Conservation (phyloP, 1,140 invertebrate genomes). For the Leptinotarsa undecemlineata region DNA sequence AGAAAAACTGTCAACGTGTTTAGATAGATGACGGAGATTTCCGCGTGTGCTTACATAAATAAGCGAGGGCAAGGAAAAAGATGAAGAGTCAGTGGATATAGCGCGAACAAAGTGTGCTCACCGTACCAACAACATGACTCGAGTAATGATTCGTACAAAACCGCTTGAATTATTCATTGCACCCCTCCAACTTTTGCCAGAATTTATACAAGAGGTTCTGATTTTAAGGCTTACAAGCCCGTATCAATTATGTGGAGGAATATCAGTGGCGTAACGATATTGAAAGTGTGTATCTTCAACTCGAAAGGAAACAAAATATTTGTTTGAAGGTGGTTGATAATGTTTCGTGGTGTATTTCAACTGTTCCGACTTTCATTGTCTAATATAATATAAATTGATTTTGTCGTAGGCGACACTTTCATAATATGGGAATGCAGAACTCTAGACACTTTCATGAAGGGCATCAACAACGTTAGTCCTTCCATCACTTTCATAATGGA, state of each 20-base stretch:
- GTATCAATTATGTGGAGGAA: slow-evolving; percentile 18
- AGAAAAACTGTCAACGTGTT: slow-evolving; percentile 49
- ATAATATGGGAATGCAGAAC: too few species aligned
- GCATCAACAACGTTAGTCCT: too few species aligned
- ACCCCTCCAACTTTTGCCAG: slow-evolving; percentile 31
- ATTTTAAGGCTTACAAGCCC: slow-evolving; percentile 16
- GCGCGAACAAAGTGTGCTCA: slow-evolving; percentile 47
- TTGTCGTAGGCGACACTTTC: too few species aligned
- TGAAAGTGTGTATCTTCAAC: too few species aligned
- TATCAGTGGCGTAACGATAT: background rate
- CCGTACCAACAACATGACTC: slow-evolving; percentile 48
- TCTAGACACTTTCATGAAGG: too few species aligned
- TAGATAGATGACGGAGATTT: slow-evolving; percentile 52
- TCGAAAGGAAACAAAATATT: too few species aligned
- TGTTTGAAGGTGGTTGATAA: too few species aligned
- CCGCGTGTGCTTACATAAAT: slow-evolving; percentile 54
- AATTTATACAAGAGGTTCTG: slow-evolving; percentile 29
- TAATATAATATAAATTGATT: too few species aligned
- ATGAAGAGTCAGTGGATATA: slow-evolving; percentile 32
- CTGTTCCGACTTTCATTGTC: too few species aligned
- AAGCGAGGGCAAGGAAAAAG: slow-evolving; percentile 38
- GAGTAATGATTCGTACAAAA: slow-evolving; percentile 52
- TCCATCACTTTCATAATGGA: too few species aligned
- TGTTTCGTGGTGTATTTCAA: too few species aligned
- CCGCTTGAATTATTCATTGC: slow-evolving; percentile 51